Conservation (phyloP, 30 jellyfish, hydroid and myxozoan species). For the Chironex yamaguchii region DNA sequence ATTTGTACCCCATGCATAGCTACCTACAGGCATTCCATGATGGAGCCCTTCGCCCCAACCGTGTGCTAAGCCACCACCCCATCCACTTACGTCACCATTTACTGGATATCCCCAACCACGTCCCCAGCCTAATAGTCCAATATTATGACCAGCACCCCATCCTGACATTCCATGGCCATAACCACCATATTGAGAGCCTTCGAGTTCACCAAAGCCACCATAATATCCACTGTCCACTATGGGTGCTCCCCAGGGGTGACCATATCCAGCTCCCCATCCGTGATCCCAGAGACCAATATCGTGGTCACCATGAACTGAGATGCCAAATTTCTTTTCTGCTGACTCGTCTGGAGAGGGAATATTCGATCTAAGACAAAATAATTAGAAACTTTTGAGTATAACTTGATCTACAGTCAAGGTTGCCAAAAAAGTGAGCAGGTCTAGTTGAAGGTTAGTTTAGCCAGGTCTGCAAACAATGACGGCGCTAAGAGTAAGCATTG, state of each 20-base stretch:
- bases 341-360: background rate
- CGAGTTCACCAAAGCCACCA: background rate
- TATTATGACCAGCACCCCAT: background rate
- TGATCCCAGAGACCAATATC: background rate
- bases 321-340: slow-evolving; percentile 16
- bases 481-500: too few relatives aligned
- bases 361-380: background rate
- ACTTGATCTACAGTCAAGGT: too few relatives aligned
- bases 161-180: background rate
- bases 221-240: background rate
- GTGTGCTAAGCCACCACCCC: background rate
- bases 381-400: too few relatives aligned
- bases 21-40: background rate
- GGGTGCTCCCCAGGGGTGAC: background rate
- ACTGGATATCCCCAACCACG: background rate
- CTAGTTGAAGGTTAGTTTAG: too few relatives aligned
- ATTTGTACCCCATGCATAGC: background rate
- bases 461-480: too few relatives aligned
- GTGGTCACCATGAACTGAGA: background rate
- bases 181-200: background rate
- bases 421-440: too few relatives aligned
- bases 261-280: background rate
- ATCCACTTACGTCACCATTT: background rate
- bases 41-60: background rate
- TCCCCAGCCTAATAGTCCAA: background rate